Evolutionary conservation across 2,888 invertebrate genomes (phyloP).

Genomic region (Dynastes tityus): DNA sequence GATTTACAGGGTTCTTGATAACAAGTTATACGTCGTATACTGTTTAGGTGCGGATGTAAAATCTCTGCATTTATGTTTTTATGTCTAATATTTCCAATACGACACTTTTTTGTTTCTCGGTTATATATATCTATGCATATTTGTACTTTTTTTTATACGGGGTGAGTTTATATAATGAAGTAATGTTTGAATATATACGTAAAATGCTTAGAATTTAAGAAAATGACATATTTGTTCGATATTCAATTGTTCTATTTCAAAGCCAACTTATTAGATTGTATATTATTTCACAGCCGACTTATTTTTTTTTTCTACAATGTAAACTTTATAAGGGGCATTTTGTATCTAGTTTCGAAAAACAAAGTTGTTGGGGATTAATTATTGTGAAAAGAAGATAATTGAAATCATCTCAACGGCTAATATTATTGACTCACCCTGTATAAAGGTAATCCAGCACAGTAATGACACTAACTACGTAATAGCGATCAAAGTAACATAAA

Average conservation of each 20-base stretch:
- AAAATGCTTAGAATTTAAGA: no score
- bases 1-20: conserved; percentile 25
- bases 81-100: conserved; percentile 40
- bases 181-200: no score
- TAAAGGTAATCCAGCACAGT: conserved; percentile 31
- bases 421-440: neutral
- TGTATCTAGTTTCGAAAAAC: no score
- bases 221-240: no score
- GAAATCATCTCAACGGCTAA: neutral
- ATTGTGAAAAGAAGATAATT: no score
- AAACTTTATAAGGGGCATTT: no score
- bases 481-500: conserved; percentile 19
- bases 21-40: conserved; percentile 33
- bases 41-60: conserved; percentile 26
- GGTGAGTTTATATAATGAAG: neutral
- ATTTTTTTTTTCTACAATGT: no score
- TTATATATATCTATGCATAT: neutral
- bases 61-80: conserved; percentile 39
- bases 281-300: no score
- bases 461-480: conserved; percentile 37
- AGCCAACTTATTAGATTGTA: no score
- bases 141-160: neutral
- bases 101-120: conserved; percentile 4
- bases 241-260: no score
- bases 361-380: no score